A percentile compares a stretch with the other conserved stretches of the same genome.
phyloP scores from a whole-genome alignment of 2,113 vertebrate species.

The Ascaphus truei region DNA sequence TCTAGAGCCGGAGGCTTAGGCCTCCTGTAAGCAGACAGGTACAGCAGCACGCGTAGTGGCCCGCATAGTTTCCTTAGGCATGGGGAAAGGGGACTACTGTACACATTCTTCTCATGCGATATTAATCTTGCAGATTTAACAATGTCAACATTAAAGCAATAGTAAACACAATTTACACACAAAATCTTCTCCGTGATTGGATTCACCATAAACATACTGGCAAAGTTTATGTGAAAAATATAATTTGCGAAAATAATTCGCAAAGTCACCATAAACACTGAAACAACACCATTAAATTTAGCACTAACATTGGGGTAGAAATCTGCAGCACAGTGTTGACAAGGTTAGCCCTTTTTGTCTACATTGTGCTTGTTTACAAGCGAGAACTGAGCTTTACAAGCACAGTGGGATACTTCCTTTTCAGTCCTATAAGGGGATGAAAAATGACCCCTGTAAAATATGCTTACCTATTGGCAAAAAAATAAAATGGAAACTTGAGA shows the following conservation, averaged over 20 bases:
- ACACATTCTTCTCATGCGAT: no score
- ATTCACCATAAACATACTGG: no score
- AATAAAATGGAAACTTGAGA: slow-evolving; percentile 68
- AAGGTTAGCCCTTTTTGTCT: not conserved
- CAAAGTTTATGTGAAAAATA: not conserved
- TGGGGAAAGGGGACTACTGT: no score
- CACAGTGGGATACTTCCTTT: slow-evolving; percentile 53
- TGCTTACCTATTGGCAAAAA: slow-evolving; percentile 74
- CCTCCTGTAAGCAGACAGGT: no score
- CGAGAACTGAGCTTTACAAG: slow-evolving; percentile 33
- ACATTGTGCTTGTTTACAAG: slow-evolving; percentile 1
- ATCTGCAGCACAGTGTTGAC: not conserved
- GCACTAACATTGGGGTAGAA: not conserved
- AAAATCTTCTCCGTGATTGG: not conserved
- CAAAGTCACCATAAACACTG: not conserved
- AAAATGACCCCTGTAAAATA: slow-evolving; percentile 72
- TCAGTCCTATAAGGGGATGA: slow-evolving; percentile 70
- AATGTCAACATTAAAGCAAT: not conserved
- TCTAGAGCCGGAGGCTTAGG: no score
- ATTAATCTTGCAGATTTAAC: no score
- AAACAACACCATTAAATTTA: not conserved
- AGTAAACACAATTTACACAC: not conserved
- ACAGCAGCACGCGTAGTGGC: no score
- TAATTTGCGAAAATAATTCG: not conserved
- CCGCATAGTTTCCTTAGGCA: no score